Percentiles rank a stretch among this genome's conserved stretches.
Evolutionary conservation across 2,113 vertebrate species (phyloP).

Genomic region (Eurypyga helias): DNA sequence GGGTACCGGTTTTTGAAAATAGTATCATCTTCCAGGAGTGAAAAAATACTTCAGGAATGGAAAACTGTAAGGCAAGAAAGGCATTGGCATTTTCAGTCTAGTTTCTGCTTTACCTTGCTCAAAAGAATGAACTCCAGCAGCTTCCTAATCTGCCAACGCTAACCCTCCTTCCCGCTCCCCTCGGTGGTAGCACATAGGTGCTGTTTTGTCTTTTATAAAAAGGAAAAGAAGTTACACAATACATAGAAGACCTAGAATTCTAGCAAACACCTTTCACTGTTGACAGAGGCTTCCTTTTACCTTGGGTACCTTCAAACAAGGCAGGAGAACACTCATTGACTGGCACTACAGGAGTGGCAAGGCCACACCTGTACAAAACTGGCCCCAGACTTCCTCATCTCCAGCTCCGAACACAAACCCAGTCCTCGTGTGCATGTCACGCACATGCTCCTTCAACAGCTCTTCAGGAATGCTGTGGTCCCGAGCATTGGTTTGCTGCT

Average conservation of each 20-base stretch:
- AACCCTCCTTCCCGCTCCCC: background rate
- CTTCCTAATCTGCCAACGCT: background rate
- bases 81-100: background rate
- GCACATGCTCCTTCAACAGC: background rate
- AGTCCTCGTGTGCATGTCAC: fast-evolving
- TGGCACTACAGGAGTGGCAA: background rate
- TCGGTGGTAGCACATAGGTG: background rate
- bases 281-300: background rate
- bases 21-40: background rate
- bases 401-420: background rate
- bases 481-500: background rate
- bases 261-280: background rate
- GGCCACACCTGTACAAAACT: background rate
- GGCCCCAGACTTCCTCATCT: background rate
- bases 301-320: background rate
- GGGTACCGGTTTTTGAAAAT: background rate
- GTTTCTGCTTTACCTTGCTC: background rate
- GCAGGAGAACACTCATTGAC: fast-evolving
- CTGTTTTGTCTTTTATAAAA: background rate
- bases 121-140: background rate
- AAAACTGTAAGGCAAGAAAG: background rate
- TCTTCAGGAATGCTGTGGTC: fast-evolving
- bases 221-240: fast-evolving
- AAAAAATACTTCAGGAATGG: background rate
- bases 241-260: background rate